Base-by-base conservation (phyloP, 2,888 invertebrate genomes). In the Lithophane semibrunnea region DNA sequence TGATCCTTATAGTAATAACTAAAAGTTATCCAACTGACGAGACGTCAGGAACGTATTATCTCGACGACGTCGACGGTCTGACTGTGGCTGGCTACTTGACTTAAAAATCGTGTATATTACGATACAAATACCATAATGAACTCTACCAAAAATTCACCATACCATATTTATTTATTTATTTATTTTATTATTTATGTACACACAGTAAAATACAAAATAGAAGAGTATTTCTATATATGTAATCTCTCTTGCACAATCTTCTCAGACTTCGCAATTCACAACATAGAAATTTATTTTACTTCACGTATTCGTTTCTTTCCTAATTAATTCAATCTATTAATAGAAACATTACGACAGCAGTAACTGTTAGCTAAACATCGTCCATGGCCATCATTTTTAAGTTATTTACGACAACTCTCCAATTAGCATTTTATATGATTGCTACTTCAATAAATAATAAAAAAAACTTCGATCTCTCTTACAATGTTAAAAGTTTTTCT, bases 401-500 rank as follows among this genome's bases (percentile, higher is more conserved):
- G 7, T 79, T 71, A 63, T 68, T 65, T 60, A 65, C 58, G 44
- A 72, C 21, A 13, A 37, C 7, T 60, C 9, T 37, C 18, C 60
- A 71, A 72, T 79, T 66, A 42, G 21, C 47, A 72, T 66, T 79
- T 2, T 54, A 0, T 60, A 56, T 5, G 37, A 47, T 37, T 58
- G 58, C 58, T 54, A 52, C 29, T 67, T 60, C 18, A 76, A 60
- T 64, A 29, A 67, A 24, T 61, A 72, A 52, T n/a, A n/a, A 75
- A 58, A 65, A 52, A 49, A n/a, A 42, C 24, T 12, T 67, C 16
- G 61, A 80, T 71, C 29, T 73, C 64, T 75, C 54, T 82, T 75
- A 86, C 75, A 85, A 75, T 73, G 85, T 83, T 49, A 76, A 54
- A 73, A 64, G 52, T 77, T 81, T 79, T 80, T 74, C 68, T 80